Evolutionary conservation across 2,888 invertebrate genomes (phyloP).

Genomic region (Dolomedes plantarius): DNA sequence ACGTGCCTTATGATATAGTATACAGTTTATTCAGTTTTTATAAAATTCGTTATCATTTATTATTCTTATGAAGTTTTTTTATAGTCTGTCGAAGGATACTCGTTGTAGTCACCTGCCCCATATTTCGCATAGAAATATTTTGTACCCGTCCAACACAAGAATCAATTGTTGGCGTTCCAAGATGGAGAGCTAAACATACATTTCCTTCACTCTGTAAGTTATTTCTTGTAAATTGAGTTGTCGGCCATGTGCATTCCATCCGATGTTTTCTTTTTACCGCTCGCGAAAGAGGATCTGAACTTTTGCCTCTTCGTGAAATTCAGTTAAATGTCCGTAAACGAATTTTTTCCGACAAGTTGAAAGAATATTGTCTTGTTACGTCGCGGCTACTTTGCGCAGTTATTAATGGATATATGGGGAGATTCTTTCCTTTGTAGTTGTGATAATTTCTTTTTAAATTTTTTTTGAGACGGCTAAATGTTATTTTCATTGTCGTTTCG

Average conservation of each 20-base stretch:
- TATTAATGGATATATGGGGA: not conserved
- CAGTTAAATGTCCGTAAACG: conserved; percentile 9
- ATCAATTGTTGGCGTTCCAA: not conserved
- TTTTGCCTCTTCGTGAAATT: not conserved
- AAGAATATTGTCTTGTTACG: not conserved
- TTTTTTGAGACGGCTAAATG: not conserved
- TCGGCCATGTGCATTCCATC: not conserved
- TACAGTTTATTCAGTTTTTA: too few species aligned
- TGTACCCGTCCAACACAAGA: not conserved
- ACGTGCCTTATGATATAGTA: too few species aligned
- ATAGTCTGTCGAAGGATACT: too few species aligned
- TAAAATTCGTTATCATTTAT: too few species aligned
- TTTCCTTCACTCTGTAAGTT: not conserved
- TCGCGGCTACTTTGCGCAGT: not conserved
- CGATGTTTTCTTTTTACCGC: not conserved
- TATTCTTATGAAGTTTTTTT: too few species aligned
- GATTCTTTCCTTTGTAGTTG: not conserved
- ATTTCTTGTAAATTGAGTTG: conserved; percentile 16
- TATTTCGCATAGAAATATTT: too few species aligned
- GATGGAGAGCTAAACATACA: not conserved
- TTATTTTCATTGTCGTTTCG: too few species aligned
- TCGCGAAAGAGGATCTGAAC: not conserved
- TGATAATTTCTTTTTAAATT: not conserved
- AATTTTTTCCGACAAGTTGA: conserved; percentile 7
- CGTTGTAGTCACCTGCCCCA: too few species aligned